phyloP scores from a whole-genome alignment of 2,113 vertebrate species.

The Chionomys nivalis region DNA sequence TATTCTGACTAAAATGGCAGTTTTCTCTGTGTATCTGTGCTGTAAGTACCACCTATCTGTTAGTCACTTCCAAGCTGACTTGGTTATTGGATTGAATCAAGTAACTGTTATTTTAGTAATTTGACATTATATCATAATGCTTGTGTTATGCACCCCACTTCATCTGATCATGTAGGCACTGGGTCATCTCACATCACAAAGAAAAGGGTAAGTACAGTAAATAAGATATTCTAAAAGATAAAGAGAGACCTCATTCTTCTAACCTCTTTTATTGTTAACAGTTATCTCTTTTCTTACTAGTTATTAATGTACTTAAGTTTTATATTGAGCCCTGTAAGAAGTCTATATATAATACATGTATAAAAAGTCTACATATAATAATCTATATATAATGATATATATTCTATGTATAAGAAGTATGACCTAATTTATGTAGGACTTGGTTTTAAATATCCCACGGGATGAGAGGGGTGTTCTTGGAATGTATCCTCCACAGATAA shows the following conservation, averaged over 20 bases:
- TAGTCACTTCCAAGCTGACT: not conserved
- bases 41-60: too few species aligned
- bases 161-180: not conserved
- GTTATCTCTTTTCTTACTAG: not conserved
- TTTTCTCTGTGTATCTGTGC: not conserved
- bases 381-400: not conserved
- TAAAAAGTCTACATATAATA: not conserved
- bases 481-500: not conserved
- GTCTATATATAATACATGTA: not conserved
- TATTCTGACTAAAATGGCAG: not conserved
- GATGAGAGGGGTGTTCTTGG: not conserved
- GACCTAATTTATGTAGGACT: not conserved
- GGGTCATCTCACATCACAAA: not conserved
- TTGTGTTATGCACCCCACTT: too few species aligned
- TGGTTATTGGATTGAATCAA: not conserved
- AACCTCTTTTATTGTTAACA: not conserved
- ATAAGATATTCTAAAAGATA: not conserved
- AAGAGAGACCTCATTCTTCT: not conserved
- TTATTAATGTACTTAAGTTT: not conserved
- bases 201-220: not conserved
- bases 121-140: not conserved
- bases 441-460: accelerated
- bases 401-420: not conserved
- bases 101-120: too few species aligned
- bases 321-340: not conserved